phyloP scores from a whole-genome alignment of 2,888 invertebrate species.

The Drosophila differens region DNA sequence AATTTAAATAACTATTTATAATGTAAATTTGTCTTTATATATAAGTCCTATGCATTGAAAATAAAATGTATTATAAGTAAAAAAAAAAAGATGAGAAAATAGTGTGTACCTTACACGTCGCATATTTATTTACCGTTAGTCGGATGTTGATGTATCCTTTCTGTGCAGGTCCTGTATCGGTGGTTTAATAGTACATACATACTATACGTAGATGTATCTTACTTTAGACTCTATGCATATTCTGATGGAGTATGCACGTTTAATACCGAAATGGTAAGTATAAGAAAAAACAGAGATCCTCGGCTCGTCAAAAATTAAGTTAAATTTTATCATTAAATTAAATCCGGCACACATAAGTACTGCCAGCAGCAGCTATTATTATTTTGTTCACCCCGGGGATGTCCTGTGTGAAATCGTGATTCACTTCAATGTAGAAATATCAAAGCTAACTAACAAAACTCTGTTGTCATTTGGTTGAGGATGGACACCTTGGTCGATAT shows the following conservation, averaged over 20 bases:
- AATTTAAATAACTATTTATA: not conserved
- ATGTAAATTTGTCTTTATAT: not conserved
- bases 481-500: not conserved
- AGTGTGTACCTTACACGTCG: not conserved
- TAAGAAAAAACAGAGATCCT: not conserved
- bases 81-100: not conserved
- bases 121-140: conserved; percentile 1
- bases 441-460: not conserved
- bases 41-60: not conserved
- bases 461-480: not conserved
- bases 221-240: not conserved
- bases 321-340: not conserved
- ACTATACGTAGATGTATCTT: conserved; percentile 18
- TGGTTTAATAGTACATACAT: conserved; percentile 28
- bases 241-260: not conserved
- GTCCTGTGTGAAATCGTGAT: not conserved
- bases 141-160: conserved; percentile 9
- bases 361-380: not conserved
- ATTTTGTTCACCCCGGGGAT: not conserved
- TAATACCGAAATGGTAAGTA: not conserved
- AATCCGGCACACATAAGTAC: not conserved
- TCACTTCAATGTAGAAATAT: not conserved
- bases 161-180: conserved; percentile 30
- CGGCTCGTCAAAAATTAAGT: not conserved
- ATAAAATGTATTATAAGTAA: not conserved